Evolutionary conservation across 2,888 invertebrate species (phyloP).

Genomic region (Ethmia dodecea): DNA sequence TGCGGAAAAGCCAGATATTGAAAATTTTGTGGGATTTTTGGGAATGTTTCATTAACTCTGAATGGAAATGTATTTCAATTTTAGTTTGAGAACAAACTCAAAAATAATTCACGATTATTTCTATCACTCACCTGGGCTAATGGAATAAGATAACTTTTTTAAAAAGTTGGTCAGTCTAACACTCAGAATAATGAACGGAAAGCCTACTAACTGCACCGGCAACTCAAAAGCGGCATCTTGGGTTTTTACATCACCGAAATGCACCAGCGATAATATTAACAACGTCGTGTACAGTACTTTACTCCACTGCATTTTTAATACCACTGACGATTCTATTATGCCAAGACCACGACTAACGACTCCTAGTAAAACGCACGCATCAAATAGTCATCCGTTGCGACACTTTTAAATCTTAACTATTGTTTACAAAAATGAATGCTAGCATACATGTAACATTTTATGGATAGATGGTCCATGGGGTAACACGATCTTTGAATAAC

Average conservation of each 20-base stretch:
- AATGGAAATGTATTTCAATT: no score
- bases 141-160: slow-evolving; percentile 88
- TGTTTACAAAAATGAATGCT: no score
- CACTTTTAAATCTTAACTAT: no score
- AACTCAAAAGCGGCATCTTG: slow-evolving; percentile 81
- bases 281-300: slow-evolving; percentile 10
- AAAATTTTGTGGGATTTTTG: no score
- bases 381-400: slow-evolving; percentile 15
- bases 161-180: slow-evolving; percentile 89
- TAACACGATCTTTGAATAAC: no score
- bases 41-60: no score
- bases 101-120: no score
- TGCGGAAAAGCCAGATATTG: no score
- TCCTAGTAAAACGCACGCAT: slow-evolving; percentile 6
- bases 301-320: slow-evolving; percentile 17
- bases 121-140: slow-evolving; percentile 85
- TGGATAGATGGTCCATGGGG: no score
- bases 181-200: slow-evolving; percentile 88
- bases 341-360: slow-evolving; percentile 5
- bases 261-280: slow-evolving; percentile 20
- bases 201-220: slow-evolving; percentile 90
- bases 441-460: no score
- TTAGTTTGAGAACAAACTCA: no score
- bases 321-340: no score
- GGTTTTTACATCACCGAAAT: slow-evolving; percentile 20